These are phyloP conservation scores for Heliothis virescens DNA, from an alignment of 1,140 invertebrate species.

Conservation along the genomic window DNA sequence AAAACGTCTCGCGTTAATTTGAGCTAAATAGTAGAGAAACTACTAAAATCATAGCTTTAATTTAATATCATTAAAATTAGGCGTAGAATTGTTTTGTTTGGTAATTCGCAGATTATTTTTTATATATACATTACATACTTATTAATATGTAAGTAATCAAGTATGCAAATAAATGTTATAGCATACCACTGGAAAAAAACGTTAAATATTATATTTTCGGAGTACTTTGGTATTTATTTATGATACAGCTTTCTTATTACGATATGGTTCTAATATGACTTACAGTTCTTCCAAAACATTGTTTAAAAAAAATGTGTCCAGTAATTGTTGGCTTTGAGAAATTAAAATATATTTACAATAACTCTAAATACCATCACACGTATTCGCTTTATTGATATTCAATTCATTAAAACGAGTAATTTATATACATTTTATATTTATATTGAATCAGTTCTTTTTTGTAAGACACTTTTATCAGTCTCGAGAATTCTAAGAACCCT, in stretches of 20 bases:
- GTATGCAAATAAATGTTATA: no score
- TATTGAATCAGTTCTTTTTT: neutral
- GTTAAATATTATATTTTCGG: no score
- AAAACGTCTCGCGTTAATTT: slow-evolving; percentile 39
- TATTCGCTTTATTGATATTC: neutral
- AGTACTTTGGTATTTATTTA: no score
- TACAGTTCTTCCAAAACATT: no score
- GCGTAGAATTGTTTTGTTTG: slow-evolving; percentile 44
- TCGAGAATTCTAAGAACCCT: neutral
- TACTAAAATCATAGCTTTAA: slow-evolving; percentile 51
- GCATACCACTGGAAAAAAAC: no score
- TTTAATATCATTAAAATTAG: slow-evolving; percentile 49
- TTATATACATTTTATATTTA: neutral
- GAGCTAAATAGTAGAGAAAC: slow-evolving; percentile 42
- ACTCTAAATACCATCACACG: neutral
- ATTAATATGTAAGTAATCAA: neutral
- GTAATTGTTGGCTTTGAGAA: neutral
- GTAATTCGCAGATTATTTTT: slow-evolving; percentile 31
- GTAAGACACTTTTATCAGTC: neutral
- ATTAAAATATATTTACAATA: neutral
- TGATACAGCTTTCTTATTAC: no score
- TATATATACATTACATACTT: neutral
- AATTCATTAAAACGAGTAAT: neutral
- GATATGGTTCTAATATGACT: no score
- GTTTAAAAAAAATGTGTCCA: neutral